phyloP scores from a whole-genome alignment of 2,888 invertebrate genomes.

The Sicus ferrugineus region DNA sequence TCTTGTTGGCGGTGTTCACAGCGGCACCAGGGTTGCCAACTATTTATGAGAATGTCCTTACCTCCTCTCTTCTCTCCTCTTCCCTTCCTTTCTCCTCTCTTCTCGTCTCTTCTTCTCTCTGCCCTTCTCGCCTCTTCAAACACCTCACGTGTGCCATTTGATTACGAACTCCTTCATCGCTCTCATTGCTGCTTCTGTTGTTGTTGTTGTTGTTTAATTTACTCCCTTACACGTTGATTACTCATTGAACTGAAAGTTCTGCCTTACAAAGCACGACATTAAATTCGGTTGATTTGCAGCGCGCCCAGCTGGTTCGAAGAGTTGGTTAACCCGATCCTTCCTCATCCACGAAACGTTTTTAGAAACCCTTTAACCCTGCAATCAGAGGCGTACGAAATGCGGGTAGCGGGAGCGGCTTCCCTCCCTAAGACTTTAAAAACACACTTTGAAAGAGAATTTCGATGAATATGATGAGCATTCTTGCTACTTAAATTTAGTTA shows the following conservation, averaged over 20 bases:
- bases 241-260: slow-evolving; percentile 27
- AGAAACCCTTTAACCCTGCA: neutral
- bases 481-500: too few relatives aligned
- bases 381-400: neutral
- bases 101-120: neutral
- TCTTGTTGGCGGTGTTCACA: neutral
- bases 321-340: neutral
- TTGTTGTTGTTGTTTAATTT: neutral
- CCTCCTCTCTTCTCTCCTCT: neutral
- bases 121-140: neutral
- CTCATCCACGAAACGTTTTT: neutral
- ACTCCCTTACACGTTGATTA: slow-evolving; percentile 9
- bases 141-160: neutral
- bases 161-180: neutral
- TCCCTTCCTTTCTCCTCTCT: neutral
- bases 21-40: too few relatives aligned
- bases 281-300: slow-evolving; percentile 30
- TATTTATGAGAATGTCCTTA: too few relatives aligned
- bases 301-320: neutral
- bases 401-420: neutral
- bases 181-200: neutral
- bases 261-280: slow-evolving; percentile 13
- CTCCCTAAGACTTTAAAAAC: neutral
- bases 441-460: neutral
- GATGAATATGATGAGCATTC: neutral